Evolutionary conservation across 2,113 vertebrate species (phyloP).

Genomic region (Entelurus aequoreus): DNA sequence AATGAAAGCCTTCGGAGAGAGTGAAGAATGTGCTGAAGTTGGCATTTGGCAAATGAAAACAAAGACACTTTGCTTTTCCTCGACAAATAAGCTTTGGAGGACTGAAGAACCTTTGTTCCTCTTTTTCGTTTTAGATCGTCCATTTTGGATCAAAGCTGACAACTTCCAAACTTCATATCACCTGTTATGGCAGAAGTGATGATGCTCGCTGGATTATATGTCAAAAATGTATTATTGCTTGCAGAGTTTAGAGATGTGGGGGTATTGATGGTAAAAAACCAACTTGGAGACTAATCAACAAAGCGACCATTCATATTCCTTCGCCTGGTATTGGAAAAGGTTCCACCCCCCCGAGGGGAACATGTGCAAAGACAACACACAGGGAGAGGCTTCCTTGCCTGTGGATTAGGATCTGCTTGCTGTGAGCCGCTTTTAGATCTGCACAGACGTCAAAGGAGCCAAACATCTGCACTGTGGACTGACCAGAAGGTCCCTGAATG

Average conservation of each 20-base stretch:
- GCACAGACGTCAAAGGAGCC: conserved; percentile 28
- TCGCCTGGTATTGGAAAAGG: conserved; percentile 46
- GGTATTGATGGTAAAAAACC: conserved; percentile 23
- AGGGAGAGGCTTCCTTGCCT: conserved; percentile 42
- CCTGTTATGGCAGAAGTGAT: conserved; percentile 17
- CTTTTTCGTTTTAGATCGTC: conserved; percentile 32
- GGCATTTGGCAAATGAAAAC: conserved; percentile 36
- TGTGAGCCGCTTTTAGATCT: conserved; percentile 38
- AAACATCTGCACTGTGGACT: conserved; percentile 42
- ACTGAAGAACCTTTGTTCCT: conserved; percentile 65
- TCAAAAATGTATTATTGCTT: too few species aligned
- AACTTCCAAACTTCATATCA: conserved; percentile 25
- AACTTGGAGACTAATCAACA: conserved; percentile 44
- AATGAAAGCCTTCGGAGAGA: conserved; percentile 1
- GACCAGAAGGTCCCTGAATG: conserved; percentile 22
- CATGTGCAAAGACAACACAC: conserved; percentile 61
- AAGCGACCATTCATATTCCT: conserved; percentile 58
- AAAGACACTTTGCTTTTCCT: conserved; percentile 32
- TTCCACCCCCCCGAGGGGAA: conserved; percentile 35
- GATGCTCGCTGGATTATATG: too few species aligned
- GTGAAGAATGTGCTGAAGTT: conserved; percentile 44
- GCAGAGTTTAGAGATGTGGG: not conserved
- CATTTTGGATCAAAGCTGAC: conserved; percentile 56
- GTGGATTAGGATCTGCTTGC: conserved; percentile 44
- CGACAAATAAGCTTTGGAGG: conserved; percentile 36